Base-by-base conservation (phyloP, 2,888 invertebrate species). In the Dexiosoma caninum region DNA sequence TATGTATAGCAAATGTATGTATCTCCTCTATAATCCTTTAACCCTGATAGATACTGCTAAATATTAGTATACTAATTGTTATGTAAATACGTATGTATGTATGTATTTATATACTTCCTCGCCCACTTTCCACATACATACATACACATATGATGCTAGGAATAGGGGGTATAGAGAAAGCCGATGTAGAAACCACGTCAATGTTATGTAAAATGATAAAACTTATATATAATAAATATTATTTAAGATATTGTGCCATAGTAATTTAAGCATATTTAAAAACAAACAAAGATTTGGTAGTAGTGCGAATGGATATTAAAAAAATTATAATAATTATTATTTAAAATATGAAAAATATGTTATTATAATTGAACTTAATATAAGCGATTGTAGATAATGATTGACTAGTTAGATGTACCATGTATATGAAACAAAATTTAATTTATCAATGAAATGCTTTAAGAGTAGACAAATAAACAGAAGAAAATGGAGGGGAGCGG, bases 241-340 rank as follows among this genome's bases (percentile, higher is more conserved):
- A 62, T 19, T 69, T 77, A 77, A 77, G 76, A 81, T 71, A 62
- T 57, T 81, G 81, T 76, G 76, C 81, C 81, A 81, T 77, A 81
- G 81, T 72, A 77, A 77, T 57, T 81, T 81, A 81, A 81, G 81
- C 10, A 71, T 57, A 76, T 8, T 14, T 8, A 6, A 46, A 16
- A 19, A 49, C 8, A 16, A 19, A 49, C 8, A 35, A 62, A 62
- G 16, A 40, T 42, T 23, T 32, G 21, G 23, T 55, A 21, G 55
- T 57, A 35, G 27, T 35, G 14, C 19, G 21, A 32, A 53, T 46
- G 35, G 53, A 23, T 49, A 57, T 53, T 46, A 40, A 35, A 37
- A 44, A 27, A 32, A 42, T 62, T 62, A 46, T 53, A 27, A 42
- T 32, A 46, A 55, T 53, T 62, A 40, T 71, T 62, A 30, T 71